A percentile compares a stretch with the other conserved stretches of the same genome.
These are phyloP conservation scores for Asteroscopus sphinx DNA, from an alignment of 2,888 invertebrate species.

Conservation along the genomic window DNA sequence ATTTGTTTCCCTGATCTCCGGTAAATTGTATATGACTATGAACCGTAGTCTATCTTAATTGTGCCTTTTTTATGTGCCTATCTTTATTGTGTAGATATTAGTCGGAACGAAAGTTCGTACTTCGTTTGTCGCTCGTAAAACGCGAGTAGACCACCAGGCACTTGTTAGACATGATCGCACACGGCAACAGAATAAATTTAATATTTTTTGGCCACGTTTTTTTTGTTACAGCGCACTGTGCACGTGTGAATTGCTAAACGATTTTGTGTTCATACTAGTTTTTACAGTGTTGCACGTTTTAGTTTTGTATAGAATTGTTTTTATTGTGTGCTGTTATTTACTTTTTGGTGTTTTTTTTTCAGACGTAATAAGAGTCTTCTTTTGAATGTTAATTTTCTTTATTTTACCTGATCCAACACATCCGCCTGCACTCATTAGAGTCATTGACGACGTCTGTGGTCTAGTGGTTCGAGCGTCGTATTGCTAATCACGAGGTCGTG, in stretches of 20 bases:
- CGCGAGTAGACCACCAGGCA: no score
- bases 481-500: no score
- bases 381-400: not conserved
- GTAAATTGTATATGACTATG: no score
- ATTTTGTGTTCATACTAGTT: slow-evolving; percentile 32
- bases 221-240: slow-evolving; percentile 34
- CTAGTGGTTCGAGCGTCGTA: no score
- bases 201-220: slow-evolving; percentile 48
- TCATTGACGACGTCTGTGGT: no score
- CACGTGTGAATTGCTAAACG: slow-evolving; percentile 51
- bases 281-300: slow-evolving; percentile 31
- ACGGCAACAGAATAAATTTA: slow-evolving; percentile 51
- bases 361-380: not conserved
- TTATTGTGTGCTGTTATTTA: slow-evolving; percentile 25
- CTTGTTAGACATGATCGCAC: slow-evolving; percentile 51
- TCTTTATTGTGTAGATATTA: no score
- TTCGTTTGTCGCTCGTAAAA: no score
- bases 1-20: no score
- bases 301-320: slow-evolving; percentile 18
- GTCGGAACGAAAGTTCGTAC: no score
- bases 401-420: not conserved
- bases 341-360: slow-evolving; percentile 7
- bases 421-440: no score
- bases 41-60: no score
- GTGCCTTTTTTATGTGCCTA: no score